Conservation (phyloP, 1,140 invertebrate species). For the Lepidotrigona ventralis region DNA sequence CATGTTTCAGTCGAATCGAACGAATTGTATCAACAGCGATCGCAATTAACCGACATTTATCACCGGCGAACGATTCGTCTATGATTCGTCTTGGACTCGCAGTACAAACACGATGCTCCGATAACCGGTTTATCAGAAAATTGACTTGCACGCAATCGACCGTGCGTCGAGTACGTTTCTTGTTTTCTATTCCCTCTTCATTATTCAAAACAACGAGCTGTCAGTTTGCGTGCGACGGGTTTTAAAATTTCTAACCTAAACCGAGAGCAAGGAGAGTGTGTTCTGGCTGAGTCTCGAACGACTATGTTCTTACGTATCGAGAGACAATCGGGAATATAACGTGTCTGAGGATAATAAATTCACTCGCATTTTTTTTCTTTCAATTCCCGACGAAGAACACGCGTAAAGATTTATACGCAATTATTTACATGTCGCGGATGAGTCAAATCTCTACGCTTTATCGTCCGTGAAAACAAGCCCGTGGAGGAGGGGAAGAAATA, state of each 20-base stretch:
- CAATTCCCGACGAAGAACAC: too few species aligned
- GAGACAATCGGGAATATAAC: too few species aligned
- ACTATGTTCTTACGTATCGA: not conserved
- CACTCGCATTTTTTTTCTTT: too few species aligned
- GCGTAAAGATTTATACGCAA: too few species aligned
- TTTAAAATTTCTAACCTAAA: not conserved
- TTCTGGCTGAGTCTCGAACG: not conserved
- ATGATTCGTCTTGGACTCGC: not conserved
- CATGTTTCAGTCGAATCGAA: not conserved
- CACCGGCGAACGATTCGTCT: not conserved
- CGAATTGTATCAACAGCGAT: not conserved
- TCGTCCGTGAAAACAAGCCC: too few species aligned
- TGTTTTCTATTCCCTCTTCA: not conserved
- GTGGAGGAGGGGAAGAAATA: too few species aligned
- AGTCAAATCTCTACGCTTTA: too few species aligned
- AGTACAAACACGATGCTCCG: not conserved
- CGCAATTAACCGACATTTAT: not conserved
- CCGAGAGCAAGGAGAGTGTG: not conserved
- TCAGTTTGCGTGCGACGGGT: not conserved
- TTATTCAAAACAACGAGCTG: constrained; percentile 3
- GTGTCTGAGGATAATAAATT: too few species aligned
- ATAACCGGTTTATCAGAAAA: constrained; percentile 24
- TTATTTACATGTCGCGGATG: too few species aligned
- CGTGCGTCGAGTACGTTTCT: not conserved
- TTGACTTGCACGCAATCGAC: constrained; percentile 7